Evolutionary conservation across 2,113 vertebrate genomes (phyloP).

Genomic region (Bubo blakistoni): DNA sequence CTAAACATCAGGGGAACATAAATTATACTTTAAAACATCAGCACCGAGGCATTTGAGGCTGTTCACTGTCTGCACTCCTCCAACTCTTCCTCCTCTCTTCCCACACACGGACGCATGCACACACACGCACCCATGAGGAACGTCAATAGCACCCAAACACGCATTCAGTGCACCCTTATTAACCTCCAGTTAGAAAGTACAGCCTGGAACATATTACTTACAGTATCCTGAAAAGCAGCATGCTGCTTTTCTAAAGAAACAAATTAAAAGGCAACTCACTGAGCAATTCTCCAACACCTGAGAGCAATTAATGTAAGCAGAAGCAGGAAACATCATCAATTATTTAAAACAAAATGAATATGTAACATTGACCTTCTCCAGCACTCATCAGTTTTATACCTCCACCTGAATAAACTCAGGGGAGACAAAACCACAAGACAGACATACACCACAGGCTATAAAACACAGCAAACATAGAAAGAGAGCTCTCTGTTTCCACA

Average conservation of each 20-base stretch:
- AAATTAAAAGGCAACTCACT: conserved; percentile 67
- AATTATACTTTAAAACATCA: background rate
- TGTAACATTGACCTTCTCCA: conserved; percentile 70
- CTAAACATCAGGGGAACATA: background rate
- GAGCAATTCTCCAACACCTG: conserved; percentile 69
- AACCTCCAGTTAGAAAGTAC: conserved; percentile 58
- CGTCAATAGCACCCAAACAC: background rate
- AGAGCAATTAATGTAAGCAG: conserved; percentile 75
- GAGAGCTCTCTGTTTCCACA: background rate
- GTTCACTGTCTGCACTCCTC: background rate
- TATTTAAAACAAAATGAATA: conserved; percentile 79
- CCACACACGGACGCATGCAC: fast-evolving
- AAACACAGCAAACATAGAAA: background rate
- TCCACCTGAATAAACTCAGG: conserved; percentile 62
- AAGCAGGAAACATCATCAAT: conserved; percentile 73
- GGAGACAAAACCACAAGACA: conserved; percentile 17
- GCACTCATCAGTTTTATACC: conserved; percentile 53
- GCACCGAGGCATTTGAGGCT: background rate
- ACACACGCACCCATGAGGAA: background rate
- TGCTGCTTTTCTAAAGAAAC: conserved; percentile 52
- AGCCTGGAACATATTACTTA: conserved; percentile 1
- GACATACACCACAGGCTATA: background rate
- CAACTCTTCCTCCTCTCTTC: background rate
- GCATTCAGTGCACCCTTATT: background rate
- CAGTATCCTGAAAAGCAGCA: conserved; percentile 23